Evolutionary conservation across 2,888 invertebrate species (phyloP), one percentile per base, ranked within the genome.

Genomic region (Lithophane leautieri): DNA sequence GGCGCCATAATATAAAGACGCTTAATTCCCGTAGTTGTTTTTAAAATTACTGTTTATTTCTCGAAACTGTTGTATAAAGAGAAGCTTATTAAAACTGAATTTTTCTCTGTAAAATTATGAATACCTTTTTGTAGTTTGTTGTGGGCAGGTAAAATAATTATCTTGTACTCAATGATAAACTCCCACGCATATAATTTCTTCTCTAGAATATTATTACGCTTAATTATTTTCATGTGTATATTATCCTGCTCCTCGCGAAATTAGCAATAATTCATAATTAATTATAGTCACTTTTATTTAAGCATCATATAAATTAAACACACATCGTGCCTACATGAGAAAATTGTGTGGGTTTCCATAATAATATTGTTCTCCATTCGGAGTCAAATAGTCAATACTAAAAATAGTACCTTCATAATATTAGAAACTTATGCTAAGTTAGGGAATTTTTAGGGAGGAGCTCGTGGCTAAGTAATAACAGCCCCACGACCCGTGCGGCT

Each of bases 81-180:
- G 42, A 66, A 83, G 52, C 70, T 82, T 79, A 73, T 71, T 70
- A 73, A 75, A 76, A 12, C 16, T 54, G 68, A 71, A 79, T 75
- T 73, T 73, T 73, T 78, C 70, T 69, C 22, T 65, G 9, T 75
- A 42, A 63, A 56, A 58, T 44, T n/a, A n/a, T 58, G 47, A 47
- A 72, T 67, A 70, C 25, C 14, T 50, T 67, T 63, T 72, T 19
- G 22, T 72, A 72, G 0, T 63, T 22, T 28, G 28, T 61, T 50
- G 83, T 78, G 68, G 66, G 75, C 61, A 72, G 65, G n/a, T 42
- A 47, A 28, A 66, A 54, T 66, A 66, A 71, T 63, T 66, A 61
- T 44, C 58, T 42, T 50, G 40, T 69, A 40, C 42, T 78, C 47
- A 63, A 73, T 62, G n/a, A 75, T 25, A 40, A 52, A 74, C 74